phyloP scores from a whole-genome alignment of 2,888 invertebrate genomes.

The Pecten maximus region DNA sequence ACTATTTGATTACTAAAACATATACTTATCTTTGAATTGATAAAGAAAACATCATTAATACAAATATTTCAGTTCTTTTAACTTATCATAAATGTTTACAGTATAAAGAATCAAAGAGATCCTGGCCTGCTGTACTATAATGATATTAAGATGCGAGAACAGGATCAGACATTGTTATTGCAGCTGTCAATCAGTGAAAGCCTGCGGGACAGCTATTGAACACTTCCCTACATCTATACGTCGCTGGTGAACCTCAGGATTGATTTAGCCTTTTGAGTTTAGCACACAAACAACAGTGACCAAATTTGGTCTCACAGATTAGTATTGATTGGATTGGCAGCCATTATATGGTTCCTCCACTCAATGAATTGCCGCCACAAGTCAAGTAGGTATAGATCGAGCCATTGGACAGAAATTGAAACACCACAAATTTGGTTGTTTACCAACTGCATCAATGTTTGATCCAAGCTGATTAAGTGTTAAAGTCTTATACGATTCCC shows the following conservation, averaged over 20 bases:
- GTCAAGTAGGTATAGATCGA: not conserved
- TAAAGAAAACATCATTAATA: too few relatives aligned
- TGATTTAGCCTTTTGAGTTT: slow-evolving; percentile 29
- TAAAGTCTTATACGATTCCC: not conserved
- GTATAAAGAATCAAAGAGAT: not conserved
- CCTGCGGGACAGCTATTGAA: not conserved
- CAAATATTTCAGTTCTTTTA: too few relatives aligned
- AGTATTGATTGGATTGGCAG: not conserved
- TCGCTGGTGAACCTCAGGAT: not conserved
- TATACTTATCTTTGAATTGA: too few relatives aligned
- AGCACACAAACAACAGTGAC: slow-evolving; percentile 17
- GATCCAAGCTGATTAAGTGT: not conserved
- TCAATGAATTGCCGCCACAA: not conserved
- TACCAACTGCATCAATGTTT: not conserved
- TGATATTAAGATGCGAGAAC: not conserved
- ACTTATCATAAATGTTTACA: too few relatives aligned
- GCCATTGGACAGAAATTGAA: not conserved
- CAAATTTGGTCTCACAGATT: not conserved
- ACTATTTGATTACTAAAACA: too few relatives aligned
- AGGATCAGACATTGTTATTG: not conserved
- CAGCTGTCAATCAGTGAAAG: not conserved
- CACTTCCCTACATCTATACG: not conserved
- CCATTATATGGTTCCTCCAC: not conserved
- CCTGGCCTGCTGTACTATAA: not conserved
- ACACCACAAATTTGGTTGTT: not conserved